phyloP scores from a whole-genome alignment of 2,797 vertebrate genomes.

The Aphelocoma californica region DNA sequence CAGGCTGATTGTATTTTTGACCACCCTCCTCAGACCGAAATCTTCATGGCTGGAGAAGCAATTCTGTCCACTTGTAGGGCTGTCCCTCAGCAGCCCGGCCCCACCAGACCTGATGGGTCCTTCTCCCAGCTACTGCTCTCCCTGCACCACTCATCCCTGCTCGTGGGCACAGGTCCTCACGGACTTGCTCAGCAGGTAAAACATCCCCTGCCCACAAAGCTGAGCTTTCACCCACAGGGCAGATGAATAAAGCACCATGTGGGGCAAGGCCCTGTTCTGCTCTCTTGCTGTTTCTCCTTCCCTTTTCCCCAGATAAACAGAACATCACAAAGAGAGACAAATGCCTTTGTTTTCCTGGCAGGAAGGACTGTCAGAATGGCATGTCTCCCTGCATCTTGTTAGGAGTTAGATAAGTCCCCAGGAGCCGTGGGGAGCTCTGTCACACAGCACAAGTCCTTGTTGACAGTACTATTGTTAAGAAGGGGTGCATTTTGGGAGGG shows the following conservation, averaged over 20 bases:
- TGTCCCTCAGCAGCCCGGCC: background rate
- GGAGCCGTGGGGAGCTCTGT: background rate
- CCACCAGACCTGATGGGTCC: background rate
- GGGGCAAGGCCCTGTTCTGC: background rate
- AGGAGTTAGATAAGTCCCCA: background rate
- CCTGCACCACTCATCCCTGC: background rate
- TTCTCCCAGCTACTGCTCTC: background rate
- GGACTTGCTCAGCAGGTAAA: constrained; percentile 14
- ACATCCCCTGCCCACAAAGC: background rate
- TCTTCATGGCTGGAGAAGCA: accelerated
- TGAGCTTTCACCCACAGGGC: background rate
- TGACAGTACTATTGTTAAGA: constrained; percentile 53
- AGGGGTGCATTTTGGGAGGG: background rate
- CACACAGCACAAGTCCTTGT: background rate
- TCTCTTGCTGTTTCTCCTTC: background rate
- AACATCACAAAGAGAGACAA: background rate
- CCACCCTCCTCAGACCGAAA: background rate
- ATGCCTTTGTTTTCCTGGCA: background rate
- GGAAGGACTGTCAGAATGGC: background rate
- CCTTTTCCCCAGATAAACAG: background rate
- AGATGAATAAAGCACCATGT: background rate
- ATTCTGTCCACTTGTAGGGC: background rate
- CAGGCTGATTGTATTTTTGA: background rate
- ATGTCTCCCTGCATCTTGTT: background rate
- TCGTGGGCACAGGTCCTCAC: background rate